These are phyloP conservation scores for Antitype chi DNA, from an alignment of 2,888 invertebrate genomes.

Conservation along the genomic window DNA sequence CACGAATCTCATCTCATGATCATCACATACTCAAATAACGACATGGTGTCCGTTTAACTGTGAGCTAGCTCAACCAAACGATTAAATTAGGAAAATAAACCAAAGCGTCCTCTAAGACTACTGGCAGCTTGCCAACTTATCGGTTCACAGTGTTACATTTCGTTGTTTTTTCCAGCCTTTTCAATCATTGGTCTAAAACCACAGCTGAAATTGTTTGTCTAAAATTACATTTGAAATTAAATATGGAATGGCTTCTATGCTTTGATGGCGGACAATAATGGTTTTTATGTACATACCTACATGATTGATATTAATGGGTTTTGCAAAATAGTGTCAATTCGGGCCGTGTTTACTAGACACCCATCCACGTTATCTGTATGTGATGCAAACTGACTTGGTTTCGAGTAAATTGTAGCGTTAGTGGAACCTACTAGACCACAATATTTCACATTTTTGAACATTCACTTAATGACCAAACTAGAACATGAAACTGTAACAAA, in stretches of 20 bases:
- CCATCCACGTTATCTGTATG: not conserved
- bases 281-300: not conserved
- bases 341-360: not conserved
- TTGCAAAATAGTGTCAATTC: conserved; percentile 21
- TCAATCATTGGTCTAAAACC: conserved; percentile 47
- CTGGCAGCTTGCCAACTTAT: conserved; percentile 68
- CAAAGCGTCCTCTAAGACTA: conserved; percentile 44
- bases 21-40: conserved; percentile 13
- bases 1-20: conserved; percentile 1
- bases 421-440: not conserved
- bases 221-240: conserved; percentile 19
- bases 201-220: conserved; percentile 3
- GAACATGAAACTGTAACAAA: not conserved
- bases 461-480: not conserved
- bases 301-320: conserved; percentile 25
- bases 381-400: conserved; percentile 1
- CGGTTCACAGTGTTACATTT: conserved; percentile 54
- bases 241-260: not conserved
- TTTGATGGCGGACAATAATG: not conserved
- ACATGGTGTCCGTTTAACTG: conserved; percentile 35
- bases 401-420: not conserved
- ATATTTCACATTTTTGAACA: conserved; percentile 22
- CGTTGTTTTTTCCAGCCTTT: conserved; percentile 58
- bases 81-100: conserved; percentile 59
- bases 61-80: conserved; percentile 36